These are phyloP conservation scores for Alexandromys fortis DNA, from an alignment of 2,113 vertebrate genomes.

Conservation along the genomic window DNA sequence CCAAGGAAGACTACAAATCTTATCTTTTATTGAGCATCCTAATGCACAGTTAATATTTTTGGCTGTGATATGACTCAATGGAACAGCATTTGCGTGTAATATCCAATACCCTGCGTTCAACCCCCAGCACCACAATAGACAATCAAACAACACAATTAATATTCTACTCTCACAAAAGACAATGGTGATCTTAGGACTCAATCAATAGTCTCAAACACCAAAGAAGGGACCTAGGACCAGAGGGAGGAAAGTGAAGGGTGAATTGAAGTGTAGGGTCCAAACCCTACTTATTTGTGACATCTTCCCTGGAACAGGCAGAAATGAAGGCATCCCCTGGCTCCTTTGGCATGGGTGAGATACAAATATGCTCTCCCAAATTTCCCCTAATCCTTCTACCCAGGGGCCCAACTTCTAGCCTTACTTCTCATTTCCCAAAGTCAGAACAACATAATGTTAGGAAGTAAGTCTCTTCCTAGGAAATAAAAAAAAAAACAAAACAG, in stretches of 20 bases:
- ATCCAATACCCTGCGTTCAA: not conserved
- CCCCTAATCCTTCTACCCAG: not conserved
- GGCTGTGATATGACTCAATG: not conserved
- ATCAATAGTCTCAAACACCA: not conserved
- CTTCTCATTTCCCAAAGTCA: not conserved
- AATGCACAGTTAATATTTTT: not conserved
- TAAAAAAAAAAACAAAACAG: not conserved
- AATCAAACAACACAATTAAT: not conserved
- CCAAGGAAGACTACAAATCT: not conserved
- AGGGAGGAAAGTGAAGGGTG: not conserved
- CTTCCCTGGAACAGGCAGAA: not conserved
- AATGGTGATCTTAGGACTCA: not conserved
- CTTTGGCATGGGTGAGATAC: not conserved
- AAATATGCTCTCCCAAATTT: not conserved
- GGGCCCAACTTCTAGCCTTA: not conserved
- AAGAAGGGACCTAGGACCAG: not conserved
- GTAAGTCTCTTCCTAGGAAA: constrained; percentile 4
- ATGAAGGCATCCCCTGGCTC: not conserved
- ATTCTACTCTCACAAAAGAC: not conserved
- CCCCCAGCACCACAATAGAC: not conserved
- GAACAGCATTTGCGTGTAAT: not conserved
- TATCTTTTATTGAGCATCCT: not conserved
- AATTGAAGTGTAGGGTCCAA: not conserved
- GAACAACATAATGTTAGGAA: not conserved
- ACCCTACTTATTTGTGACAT: not conserved